A percentile compares a stretch with the other conserved stretches of the same genome.
Evolutionary conservation across 2,113 vertebrate genomes (phyloP).

Genomic region (Haplochromis vanheusdeni): DNA sequence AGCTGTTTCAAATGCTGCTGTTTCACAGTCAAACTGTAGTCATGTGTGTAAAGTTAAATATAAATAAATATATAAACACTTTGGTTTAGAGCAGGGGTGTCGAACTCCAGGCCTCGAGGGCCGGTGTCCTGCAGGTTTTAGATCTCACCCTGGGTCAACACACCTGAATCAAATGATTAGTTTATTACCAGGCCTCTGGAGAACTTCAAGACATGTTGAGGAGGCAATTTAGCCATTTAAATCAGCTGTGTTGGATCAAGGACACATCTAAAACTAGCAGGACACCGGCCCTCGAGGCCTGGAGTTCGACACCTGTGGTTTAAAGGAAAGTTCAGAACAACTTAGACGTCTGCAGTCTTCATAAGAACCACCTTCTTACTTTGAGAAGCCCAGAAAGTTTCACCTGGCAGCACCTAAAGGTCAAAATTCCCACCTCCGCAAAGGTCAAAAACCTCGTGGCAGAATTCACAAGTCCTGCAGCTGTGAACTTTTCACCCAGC

Average conservation of each 20-base stretch:
- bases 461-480: not conserved
- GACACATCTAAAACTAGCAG: not conserved
- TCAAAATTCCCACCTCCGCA: not conserved
- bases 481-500: not conserved
- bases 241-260: not conserved
- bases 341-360: not conserved
- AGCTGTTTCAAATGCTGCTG: not conserved
- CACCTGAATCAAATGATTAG: not conserved
- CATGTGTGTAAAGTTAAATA: not conserved
- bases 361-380: not conserved
- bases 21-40: not conserved
- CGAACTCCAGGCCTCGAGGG: rapidly evolving
- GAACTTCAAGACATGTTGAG: not conserved
- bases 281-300: not conserved
- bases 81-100: not conserved
- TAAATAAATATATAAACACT: not conserved
- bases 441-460: not conserved
- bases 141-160: not conserved
- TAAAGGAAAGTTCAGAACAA: not conserved
- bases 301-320: not conserved
- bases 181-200: not conserved
- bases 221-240: not conserved
- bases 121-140: not conserved
- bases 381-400: not conserved
- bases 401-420: not conserved